Evolutionary conservation across 2,888 invertebrate species (phyloP).

Genomic region (Metellina segmentata): DNA sequence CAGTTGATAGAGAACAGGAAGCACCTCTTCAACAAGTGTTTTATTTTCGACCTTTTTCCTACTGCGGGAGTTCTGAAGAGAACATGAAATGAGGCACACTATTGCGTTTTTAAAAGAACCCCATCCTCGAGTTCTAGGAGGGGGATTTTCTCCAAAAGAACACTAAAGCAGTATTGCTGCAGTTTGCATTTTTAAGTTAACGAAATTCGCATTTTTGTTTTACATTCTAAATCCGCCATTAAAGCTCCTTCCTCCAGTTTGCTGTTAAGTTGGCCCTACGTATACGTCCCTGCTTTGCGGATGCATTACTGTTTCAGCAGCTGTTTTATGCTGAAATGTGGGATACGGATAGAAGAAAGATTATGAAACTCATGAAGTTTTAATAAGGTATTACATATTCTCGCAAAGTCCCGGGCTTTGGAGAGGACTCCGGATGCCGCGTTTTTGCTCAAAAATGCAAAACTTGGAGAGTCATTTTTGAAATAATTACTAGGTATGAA

Average conservation of each 20-base stretch:
- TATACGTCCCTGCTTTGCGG: constrained; percentile 24
- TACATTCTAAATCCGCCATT: constrained; percentile 56
- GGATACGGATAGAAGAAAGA: constrained; percentile 36
- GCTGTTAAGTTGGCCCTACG: not conserved
- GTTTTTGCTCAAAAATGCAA: constrained; percentile 56
- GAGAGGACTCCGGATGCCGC: constrained; percentile 9
- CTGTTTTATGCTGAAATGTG: constrained; percentile 50
- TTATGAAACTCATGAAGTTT: constrained; percentile 64
- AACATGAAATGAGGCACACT: constrained; percentile 40
- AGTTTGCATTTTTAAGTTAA: constrained; percentile 62
- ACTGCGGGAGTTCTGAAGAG: constrained; percentile 27
- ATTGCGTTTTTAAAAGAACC: constrained; percentile 35
- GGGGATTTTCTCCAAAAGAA: constrained; percentile 45
- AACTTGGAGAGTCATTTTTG: constrained; percentile 49
- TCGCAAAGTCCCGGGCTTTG: constrained; percentile 41
- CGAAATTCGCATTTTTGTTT: constrained; percentile 24
- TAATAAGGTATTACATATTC: constrained; percentile 67
- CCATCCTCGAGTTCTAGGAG: constrained; percentile 6
- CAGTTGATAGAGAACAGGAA: constrained; percentile 10
- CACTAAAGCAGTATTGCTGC: constrained; percentile 42
- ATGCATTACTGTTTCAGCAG: constrained; percentile 48
- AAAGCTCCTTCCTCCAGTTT: constrained; percentile 19
- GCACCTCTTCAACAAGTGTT: constrained; percentile 53
- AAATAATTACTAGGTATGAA: constrained; percentile 54
- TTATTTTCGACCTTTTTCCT: constrained; percentile 28